phyloP scores from a whole-genome alignment of 2,888 invertebrate genomes.

The Noctua comes region DNA sequence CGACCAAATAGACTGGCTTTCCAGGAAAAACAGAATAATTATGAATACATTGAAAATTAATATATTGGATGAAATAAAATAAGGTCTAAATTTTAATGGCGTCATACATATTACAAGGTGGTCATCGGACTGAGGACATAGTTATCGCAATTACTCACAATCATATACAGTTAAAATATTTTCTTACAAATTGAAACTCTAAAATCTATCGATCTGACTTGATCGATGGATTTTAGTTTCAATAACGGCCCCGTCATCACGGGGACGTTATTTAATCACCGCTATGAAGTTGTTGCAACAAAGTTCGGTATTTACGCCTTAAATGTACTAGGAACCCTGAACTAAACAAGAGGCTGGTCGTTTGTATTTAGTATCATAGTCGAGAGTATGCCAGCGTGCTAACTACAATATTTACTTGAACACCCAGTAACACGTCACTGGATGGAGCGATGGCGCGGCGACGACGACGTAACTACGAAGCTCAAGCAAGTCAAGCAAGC shows the following conservation, averaged over 20 bases:
- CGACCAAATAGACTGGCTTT: not conserved
- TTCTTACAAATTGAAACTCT: not conserved
- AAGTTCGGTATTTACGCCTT: constrained; percentile 15
- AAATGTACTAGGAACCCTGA: constrained; percentile 13
- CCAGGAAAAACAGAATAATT: not conserved
- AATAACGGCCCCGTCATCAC: too few species aligned
- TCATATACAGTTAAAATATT: not conserved
- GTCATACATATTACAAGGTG: not conserved
- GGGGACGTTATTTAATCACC: not conserved
- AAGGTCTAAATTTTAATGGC: not conserved
- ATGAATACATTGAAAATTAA: not conserved
- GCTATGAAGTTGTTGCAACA: not conserved
- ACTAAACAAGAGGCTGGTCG: not conserved
- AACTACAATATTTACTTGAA: not conserved
- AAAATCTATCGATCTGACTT: not conserved
- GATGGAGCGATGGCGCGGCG: not conserved
- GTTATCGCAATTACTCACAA: not conserved
- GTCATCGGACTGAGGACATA: not conserved
- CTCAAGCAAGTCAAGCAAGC: too few species aligned
- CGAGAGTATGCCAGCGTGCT: not conserved
- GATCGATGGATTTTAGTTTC: too few species aligned
- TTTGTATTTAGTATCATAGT: not conserved
- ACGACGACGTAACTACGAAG: not conserved
- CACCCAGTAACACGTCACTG: not conserved
- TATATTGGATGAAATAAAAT: not conserved